Base-by-base conservation (phyloP, 2,797 vertebrate species). In the Lithobates sylvaticus region DNA sequence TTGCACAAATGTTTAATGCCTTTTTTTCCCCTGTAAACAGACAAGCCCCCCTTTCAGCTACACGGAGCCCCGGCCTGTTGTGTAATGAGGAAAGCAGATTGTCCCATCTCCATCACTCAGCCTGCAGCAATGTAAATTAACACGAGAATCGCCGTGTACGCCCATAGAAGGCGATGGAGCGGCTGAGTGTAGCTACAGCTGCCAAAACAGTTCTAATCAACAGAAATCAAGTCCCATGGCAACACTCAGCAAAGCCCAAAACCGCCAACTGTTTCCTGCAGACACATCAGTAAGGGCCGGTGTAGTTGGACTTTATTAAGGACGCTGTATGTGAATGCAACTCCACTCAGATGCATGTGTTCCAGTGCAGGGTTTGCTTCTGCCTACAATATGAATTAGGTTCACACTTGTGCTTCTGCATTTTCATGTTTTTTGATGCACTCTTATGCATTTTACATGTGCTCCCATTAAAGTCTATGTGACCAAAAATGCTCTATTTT, bases 121-220 rank as follows among this genome's bases (percentile, higher is more conserved):
- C 36, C 65, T 18, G 16, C 42, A 71, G 21, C n/a, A 58, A 72
- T 81, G 26, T 34, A 36, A 79, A 71, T 15, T 1, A 39, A 61
- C 5, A 23, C 29, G 16, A 70, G 18, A 54, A 54, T 32, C 4
- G 6, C 27, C 8, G 32, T 61, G 3, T 1, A 81, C 26, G 0
- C 18, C 78, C 78, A 39, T 71, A 81, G 78, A 81, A 71, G 78
- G 78, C 13, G 34, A 36, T 36, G 47, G 5, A 26, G 44, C 10
- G 12, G 23, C 29, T 23, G 65, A n/a, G 39, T 10, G 1, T 16
- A 27, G 10, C 15, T 32, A 18, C 26, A 1, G 44, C 78, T 54
- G 44, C 67, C 44, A 71, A 34, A 70, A 81, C 44, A 34, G 10
- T 27, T 29, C 21, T 65, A 23, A 44, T 12, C 65, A 79, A 50